Evolutionary conservation across 2,888 invertebrate genomes (phyloP).

Genomic region (Matsumyia berberina): DNA sequence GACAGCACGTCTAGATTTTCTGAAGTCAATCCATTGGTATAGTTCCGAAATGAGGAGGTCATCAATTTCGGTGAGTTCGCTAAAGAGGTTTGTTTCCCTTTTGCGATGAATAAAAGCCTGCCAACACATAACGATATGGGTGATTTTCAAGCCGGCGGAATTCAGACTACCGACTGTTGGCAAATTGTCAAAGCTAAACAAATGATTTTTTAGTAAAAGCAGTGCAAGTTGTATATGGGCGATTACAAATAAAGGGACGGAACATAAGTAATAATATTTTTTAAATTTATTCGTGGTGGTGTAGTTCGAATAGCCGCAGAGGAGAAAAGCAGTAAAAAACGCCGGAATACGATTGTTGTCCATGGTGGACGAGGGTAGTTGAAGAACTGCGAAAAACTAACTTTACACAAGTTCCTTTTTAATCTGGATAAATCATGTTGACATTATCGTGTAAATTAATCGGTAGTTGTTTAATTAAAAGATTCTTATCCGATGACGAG

Average conservation of each 20-base stretch:
- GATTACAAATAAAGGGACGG: background rate
- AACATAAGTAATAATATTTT: background rate
- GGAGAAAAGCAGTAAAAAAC: conserved; percentile 18
- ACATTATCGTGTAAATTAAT: background rate
- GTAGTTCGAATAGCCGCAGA: conserved; percentile 30
- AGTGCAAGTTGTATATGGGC: background rate
- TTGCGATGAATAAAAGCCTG: conserved; percentile 26
- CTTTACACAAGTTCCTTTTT: background rate
- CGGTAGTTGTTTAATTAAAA: background rate
- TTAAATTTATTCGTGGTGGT: background rate
- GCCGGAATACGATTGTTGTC: conserved; percentile 35
- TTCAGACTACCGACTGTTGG: background rate
- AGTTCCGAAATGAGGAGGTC: conserved; percentile 33
- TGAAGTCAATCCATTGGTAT: conserved; percentile 53
- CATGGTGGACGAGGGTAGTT: conserved; percentile 27
- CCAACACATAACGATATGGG: conserved; percentile 16
- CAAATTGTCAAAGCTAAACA: background rate
- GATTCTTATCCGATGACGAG: background rate
- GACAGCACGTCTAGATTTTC: conserved; percentile 8
- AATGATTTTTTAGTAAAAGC: background rate
- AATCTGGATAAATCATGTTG: conserved; percentile 1
- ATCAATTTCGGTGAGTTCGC: conserved; percentile 43
- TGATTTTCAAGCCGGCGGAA: background rate
- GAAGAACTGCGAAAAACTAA: background rate
- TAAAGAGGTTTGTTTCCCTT: conserved; percentile 29